Evolutionary conservation across 2,888 invertebrate genomes (phyloP), one percentile per base, ranked within the genome.

Genomic region (Branchellion lobata): DNA sequence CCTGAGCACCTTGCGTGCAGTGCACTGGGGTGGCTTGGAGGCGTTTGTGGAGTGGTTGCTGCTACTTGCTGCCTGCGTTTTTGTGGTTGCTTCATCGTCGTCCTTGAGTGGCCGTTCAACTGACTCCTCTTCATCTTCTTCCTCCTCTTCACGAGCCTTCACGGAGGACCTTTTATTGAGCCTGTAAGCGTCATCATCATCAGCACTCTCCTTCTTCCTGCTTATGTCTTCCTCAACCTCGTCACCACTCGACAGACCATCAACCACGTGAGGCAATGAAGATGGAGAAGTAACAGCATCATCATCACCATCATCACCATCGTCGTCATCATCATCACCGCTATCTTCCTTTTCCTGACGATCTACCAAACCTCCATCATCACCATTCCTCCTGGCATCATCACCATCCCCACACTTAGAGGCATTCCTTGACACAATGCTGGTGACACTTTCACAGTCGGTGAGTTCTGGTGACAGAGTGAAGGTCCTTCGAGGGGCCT

Each of bases 361-460:
- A 36, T 96, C 96, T 0, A 92, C 93, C 86, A 96, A 96, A 82
- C 95, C 95, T 0, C 92, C 94, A 86, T 95, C 95, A 1, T 95
- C 95, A 57, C 95, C 95, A 1, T 84, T 84, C 73, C 77, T 81
- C 8, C 24, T 29, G n/a, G 3, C 29, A 69, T 69, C 69, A 29
- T 69, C 33, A 69, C n/a, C 69, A 69, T 5, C 69, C 3, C 69
- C 69, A 34, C 27, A n/a, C 3, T 24, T 11, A 27, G 5, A 27
- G 31, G 14, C 27, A 69, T 69, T 69, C 21, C 34, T 40, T 81
- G 87, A 86, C 14, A 85, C 83, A 29, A 87, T 85, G 83, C 86
- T 94, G 87, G 94, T 94, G 87, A 93, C 93, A 82, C 93, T 94
- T 88, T 94, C 95, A 86, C 93, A 94, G 88, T 95, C 95, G 81